Evolutionary conservation across 2,888 invertebrate genomes (phyloP).

Genomic region (Alviniconcha strummeri): DNA sequence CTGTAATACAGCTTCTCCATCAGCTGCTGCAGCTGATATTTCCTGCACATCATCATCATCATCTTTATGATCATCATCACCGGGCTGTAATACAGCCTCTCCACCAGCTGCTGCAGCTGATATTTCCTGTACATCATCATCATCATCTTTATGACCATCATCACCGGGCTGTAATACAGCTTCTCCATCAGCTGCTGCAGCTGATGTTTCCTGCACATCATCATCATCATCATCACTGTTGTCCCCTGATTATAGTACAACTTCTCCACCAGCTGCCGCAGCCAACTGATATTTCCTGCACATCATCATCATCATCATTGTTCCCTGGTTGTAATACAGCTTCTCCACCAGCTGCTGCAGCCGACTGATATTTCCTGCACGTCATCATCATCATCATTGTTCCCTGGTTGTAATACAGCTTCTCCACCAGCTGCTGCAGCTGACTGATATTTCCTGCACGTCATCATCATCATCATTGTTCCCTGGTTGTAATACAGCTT

Average conservation of each 20-base stretch:
- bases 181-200: constrained; percentile 49
- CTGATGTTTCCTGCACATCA: constrained; percentile 38
- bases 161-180: constrained; percentile 49
- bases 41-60: constrained; percentile 23
- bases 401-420: constrained; percentile 50
- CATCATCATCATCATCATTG: neutral
- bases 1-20: constrained; percentile 53
- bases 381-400: neutral
- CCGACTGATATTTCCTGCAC: constrained; percentile 43
- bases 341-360: constrained; percentile 49
- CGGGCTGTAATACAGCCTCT: too few relatives aligned
- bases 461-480: neutral
- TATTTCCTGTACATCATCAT: neutral
- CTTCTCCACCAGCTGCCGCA: constrained; percentile 50
- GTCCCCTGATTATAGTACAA: constrained; percentile 48
- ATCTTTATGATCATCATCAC: too few relatives aligned
- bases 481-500: constrained; percentile 51
- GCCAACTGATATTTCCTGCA: constrained; percentile 43
- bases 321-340: constrained; percentile 48
- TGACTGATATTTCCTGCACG: constrained; percentile 43
- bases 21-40: constrained; percentile 45
- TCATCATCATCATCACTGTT: neutral
- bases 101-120: too few relatives aligned
- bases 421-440: constrained; percentile 48
- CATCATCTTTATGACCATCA: neutral